Evolutionary conservation across 2,113 vertebrate species (phyloP).

Genomic region (Macheiramphus alcinus): DNA sequence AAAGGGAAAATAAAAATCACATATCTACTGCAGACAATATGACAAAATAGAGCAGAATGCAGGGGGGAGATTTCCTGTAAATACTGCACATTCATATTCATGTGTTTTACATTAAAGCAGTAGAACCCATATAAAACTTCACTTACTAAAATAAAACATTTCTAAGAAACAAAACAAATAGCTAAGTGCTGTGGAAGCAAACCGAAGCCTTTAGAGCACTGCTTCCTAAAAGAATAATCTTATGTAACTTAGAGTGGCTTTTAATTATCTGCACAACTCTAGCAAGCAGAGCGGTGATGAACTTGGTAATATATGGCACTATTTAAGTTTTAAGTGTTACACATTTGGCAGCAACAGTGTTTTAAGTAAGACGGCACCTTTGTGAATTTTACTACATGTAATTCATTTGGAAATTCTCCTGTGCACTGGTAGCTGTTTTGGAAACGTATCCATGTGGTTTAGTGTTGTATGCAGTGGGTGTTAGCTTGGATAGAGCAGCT

Average conservation of each 20-base stretch:
- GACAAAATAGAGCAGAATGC: slow-evolving; percentile 39
- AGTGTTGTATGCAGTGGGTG: background rate
- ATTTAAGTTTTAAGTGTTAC: background rate
- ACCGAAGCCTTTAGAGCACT: background rate
- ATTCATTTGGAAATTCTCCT: background rate
- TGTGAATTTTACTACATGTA: background rate
- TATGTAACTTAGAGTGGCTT: background rate
- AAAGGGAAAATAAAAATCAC: slow-evolving; percentile 47
- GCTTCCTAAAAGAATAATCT: background rate
- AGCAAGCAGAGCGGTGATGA: background rate
- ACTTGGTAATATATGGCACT: background rate
- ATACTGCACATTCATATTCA: background rate
- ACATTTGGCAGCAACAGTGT: background rate
- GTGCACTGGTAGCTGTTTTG: background rate
- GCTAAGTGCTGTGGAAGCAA: background rate
- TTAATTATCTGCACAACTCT: slow-evolving; percentile 45
- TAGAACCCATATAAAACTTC: background rate
- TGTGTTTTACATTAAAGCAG: slow-evolving; percentile 5
- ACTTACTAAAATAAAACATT: slow-evolving; percentile 10
- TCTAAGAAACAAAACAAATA: slow-evolving; percentile 1
- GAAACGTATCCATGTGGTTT: background rate
- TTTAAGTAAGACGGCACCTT: background rate
- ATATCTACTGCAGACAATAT: slow-evolving; percentile 26
- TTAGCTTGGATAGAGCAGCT: background rate
- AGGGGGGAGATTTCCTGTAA: slow-evolving; percentile 13